These are phyloP conservation scores for Lithophane ornitopus DNA, from an alignment of 2,888 invertebrate genomes.

Conservation along the genomic window DNA sequence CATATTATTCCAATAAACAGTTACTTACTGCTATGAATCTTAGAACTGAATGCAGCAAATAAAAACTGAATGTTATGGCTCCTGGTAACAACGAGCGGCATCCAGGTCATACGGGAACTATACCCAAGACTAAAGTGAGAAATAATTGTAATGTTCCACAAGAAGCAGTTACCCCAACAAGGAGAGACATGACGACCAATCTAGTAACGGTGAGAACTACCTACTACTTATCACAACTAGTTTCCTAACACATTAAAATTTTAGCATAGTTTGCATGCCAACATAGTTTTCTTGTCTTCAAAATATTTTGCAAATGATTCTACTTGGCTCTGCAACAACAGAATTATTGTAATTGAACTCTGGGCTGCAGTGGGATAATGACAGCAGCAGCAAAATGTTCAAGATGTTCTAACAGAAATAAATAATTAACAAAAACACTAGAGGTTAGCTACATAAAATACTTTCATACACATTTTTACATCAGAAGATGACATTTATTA, in stretches of 20 bases:
- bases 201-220: constrained; percentile 83
- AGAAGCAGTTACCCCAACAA: constrained; percentile 91
- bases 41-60: constrained; percentile 64
- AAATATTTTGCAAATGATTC: constrained; percentile 14
- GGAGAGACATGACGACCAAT: constrained; percentile 90
- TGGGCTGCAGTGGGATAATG: neutral
- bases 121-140: constrained; percentile 92
- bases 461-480: neutral
- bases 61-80: constrained; percentile 85
- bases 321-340: constrained; percentile 4
- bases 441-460: neutral
- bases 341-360: neutral
- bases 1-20: constrained; percentile 55
- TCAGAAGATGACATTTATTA: neutral
- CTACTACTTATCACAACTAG: neutral
- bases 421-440: neutral
- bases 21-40: constrained; percentile 65
- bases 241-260: neutral
- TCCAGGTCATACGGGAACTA: constrained; percentile 91
- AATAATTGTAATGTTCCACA: constrained; percentile 91
- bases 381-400: neutral
- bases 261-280: constrained; percentile 20
- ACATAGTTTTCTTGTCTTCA: constrained; percentile 10
- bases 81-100: constrained; percentile 89
- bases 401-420: neutral